These are phyloP conservation scores for Enteromius treurensis DNA, from an alignment of 2,797 vertebrate species.

Conservation along the genomic window DNA sequence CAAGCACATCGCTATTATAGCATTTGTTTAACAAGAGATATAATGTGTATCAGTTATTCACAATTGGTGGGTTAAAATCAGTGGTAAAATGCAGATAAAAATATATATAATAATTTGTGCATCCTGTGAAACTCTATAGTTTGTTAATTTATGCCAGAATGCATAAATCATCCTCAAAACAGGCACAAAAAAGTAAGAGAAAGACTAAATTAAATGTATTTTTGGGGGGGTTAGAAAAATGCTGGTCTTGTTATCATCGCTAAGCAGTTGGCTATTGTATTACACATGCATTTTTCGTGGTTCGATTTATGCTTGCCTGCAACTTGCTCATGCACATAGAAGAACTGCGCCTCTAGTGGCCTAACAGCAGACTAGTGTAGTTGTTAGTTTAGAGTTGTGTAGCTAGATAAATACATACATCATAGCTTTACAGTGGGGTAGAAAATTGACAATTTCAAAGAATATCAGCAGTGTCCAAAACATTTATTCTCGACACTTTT, in stretches of 20 bases:
- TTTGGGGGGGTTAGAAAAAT: not conserved
- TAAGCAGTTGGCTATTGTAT: not conserved
- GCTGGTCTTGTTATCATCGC: not conserved
- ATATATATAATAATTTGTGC: too few relatives aligned
- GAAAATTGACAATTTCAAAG: not conserved
- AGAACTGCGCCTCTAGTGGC: not conserved
- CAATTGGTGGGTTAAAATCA: not conserved
- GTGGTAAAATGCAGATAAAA: not conserved
- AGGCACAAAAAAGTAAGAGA: not conserved
- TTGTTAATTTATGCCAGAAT: not conserved
- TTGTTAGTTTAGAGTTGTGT: not conserved
- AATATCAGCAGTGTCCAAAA: not conserved
- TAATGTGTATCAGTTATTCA: not conserved
- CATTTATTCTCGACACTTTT: not conserved
- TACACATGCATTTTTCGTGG: not conserved
- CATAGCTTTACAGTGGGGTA: not conserved
- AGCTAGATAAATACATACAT: not conserved
- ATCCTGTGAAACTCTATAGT: not conserved
- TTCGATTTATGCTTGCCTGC: not conserved
- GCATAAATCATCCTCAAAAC: not conserved
- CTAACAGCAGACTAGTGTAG: not conserved
- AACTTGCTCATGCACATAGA: not conserved
- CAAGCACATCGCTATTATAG: not conserved
- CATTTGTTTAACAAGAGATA: not conserved
- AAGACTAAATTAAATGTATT: not conserved